Evolutionary conservation across 2,113 vertebrate species (phyloP).

Genomic region (Marmota monax): DNA sequence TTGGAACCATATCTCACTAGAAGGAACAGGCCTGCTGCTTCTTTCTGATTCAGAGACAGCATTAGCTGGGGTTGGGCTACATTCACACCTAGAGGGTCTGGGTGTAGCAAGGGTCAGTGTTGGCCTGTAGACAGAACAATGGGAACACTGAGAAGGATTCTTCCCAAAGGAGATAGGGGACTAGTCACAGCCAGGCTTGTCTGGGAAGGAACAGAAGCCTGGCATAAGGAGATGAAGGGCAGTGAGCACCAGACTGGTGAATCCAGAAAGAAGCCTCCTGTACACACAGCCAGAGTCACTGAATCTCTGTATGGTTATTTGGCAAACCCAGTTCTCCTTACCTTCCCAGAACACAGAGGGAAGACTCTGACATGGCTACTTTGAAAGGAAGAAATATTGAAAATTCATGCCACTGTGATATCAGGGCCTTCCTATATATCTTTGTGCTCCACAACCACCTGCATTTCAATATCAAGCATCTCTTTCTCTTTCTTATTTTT

Average conservation of each 20-base stretch:
- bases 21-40: background rate
- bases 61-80: background rate
- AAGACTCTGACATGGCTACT: background rate
- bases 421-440: too few species aligned
- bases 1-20: background rate
- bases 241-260: background rate
- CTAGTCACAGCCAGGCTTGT: background rate
- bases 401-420: background rate
- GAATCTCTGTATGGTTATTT: background rate
- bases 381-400: conserved; percentile 20
- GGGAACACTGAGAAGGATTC: background rate
- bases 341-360: background rate
- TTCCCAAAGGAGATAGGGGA: background rate
- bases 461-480: too few species aligned
- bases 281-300: background rate
- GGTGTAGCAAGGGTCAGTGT: background rate
- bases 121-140: background rate
- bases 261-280: background rate
- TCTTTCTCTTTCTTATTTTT: too few species aligned
- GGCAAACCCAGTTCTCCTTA: background rate
- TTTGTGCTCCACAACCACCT: too few species aligned
- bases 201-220: background rate
- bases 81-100: background rate
- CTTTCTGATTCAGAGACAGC: background rate
- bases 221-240: background rate